A percentile compares a stretch with the other conserved stretches of the same genome.
Evolutionary conservation across 2,113 vertebrate genomes (phyloP).

Genomic region (Amphilophus citrinellus): DNA sequence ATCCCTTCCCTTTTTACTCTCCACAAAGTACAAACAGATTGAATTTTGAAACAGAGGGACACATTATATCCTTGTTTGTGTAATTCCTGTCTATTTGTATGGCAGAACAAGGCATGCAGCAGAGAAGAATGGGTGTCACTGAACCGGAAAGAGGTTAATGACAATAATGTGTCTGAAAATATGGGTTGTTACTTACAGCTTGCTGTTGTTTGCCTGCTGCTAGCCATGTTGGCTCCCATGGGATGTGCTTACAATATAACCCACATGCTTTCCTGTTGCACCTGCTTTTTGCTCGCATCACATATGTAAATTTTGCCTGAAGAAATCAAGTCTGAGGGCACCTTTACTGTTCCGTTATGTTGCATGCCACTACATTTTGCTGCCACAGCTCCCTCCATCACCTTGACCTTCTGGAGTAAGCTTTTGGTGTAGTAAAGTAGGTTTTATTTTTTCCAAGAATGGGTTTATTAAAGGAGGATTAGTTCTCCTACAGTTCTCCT

Average conservation of each 20-base stretch:
- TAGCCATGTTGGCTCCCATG: slow-evolving; percentile 2
- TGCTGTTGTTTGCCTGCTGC: slow-evolving; percentile 4
- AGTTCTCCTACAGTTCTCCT: not conserved
- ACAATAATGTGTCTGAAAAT: not conserved
- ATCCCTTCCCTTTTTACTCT: not conserved
- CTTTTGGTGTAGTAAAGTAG: not conserved
- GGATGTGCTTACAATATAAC: not conserved
- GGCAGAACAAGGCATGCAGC: not conserved
- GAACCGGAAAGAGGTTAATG: slow-evolving; percentile 11
- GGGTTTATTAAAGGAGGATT: not conserved
- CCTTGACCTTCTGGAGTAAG: not conserved
- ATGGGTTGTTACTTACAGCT: not conserved
- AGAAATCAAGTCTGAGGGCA: not conserved
- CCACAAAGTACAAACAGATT: not conserved
- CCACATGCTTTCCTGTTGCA: not conserved
- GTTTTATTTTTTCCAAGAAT: not conserved
- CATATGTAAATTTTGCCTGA: slow-evolving; percentile 4
- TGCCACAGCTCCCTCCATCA: not conserved
- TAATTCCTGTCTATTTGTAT: not conserved
- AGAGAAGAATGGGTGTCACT: not conserved
- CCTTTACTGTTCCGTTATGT: not conserved
- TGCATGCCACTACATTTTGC: slow-evolving; percentile 7
- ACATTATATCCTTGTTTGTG: not conserved
- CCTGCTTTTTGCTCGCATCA: not conserved
- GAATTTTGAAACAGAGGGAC: not conserved